Base-by-base conservation (phyloP, 2,888 invertebrate genomes). In the Endotricha flammealis region DNA sequence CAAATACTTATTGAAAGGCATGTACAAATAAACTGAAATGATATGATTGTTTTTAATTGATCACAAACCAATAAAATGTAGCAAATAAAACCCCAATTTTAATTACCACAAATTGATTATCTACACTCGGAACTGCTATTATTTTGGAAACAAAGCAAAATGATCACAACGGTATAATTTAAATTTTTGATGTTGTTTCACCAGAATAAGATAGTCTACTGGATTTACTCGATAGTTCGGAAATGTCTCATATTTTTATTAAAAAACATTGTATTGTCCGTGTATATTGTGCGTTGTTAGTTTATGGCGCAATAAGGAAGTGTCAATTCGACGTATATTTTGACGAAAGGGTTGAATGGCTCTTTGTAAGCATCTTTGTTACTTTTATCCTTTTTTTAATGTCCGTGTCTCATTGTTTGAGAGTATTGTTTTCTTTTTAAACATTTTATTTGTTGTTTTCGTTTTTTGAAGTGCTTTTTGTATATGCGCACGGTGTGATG, bases 251-350 rank as follows among this genome's bases (percentile, higher is more conserved):
- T 28, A 23, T 38, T 32, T 31, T 16, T 29, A 16, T 37, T 30
- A 35, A 22, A 12, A 22, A 23, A 22, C 2, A 32, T 32, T 32
- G 31, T 32, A 11, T 6, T 13, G 23, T 6, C 12, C 22, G 22
- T 70, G 59, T 71, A 64, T 60, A n/a, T n/a, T n/a, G n/a, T n/a
- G 57, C 64, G 54, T 66, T 68, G 69, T 69, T 51, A 65, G 82
- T 85, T 85, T 86, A 85, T 61, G 79, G 64, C 41, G 71, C 78
- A 83, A 85, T 83, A 83, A 86, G 86, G 86, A 86, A 86, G 77
- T 82, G 73, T 73, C 68, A 53, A 68, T 66, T 64, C 64, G 55
- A 60, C 58, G 64, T 63, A 77, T 81, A 75, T 79, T 78, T 82
- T 78, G 75, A 82, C 74, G 81, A 82, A 85, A 83, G 86, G 82